These are phyloP conservation scores for Rhorus exstirpatorius DNA, from an alignment of 2,888 invertebrate genomes.

Conservation along the genomic window DNA sequence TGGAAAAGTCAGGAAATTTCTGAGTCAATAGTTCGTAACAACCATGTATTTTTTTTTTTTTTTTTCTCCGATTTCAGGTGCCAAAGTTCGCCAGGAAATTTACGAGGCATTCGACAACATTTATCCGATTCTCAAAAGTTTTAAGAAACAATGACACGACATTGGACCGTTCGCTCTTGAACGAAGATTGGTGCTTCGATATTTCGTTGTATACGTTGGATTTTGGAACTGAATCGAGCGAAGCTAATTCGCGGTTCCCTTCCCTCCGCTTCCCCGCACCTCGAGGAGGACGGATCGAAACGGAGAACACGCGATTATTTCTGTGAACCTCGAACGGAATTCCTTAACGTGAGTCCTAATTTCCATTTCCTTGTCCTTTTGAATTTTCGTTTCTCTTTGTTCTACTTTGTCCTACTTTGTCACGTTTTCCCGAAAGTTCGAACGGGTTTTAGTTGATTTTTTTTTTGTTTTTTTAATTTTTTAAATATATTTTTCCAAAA, in stretches of 20 bases:
- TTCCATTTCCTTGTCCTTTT: slow-evolving; percentile 38
- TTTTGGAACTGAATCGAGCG: slow-evolving; percentile 8
- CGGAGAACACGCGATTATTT: neutral
- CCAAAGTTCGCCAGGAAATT: slow-evolving; percentile 96
- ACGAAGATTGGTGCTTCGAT: slow-evolving; percentile 41
- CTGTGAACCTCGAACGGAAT: neutral
- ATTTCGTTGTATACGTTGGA: slow-evolving; percentile 13
- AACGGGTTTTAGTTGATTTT: slow-evolving; percentile 11
- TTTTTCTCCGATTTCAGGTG: slow-evolving; percentile 88
- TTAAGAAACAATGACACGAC: slow-evolving; percentile 91
- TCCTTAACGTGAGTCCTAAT: slow-evolving; percentile 17
- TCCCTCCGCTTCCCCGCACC: neutral
- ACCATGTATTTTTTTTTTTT: slow-evolving; percentile 33
- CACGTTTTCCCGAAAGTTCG: slow-evolving; percentile 4
- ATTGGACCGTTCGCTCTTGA: neutral
- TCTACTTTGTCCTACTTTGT: neutral
- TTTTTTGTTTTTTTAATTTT: neutral
- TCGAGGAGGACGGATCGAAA: slow-evolving; percentile 3
- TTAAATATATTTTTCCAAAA: neutral
- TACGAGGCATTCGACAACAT: slow-evolving; percentile 98
- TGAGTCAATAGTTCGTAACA: too few species aligned
- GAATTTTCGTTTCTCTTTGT: neutral
- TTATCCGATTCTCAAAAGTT: slow-evolving; percentile 97
- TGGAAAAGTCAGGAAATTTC: too few species aligned
- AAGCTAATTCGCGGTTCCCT: neutral